Evolutionary conservation across 2,797 vertebrate species (phyloP).

Genomic region (Microctenopoma lineatum): DNA sequence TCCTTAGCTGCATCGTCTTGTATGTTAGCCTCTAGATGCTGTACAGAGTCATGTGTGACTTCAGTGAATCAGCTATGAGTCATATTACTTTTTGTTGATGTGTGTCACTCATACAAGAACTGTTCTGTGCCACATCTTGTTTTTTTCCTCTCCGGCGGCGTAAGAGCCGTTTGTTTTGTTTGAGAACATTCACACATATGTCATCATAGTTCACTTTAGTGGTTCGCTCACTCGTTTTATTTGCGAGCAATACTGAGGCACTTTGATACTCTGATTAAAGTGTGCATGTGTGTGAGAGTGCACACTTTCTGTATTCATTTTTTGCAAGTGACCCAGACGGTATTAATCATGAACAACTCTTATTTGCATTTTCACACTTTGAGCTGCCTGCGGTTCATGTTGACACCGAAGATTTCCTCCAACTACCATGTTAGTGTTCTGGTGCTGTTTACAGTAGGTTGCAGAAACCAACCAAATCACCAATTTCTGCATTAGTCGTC

Average conservation of each 20-base stretch:
- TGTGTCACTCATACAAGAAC: slow-evolving; percentile 26
- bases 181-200: slow-evolving; percentile 47
- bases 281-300: slow-evolving; percentile 18
- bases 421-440: slow-evolving; percentile 3
- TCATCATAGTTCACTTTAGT: slow-evolving; percentile 18
- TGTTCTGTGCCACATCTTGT: slow-evolving; percentile 34
- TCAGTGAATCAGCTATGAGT: slow-evolving; percentile 30
- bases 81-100: slow-evolving; percentile 27
- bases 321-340: slow-evolving; percentile 9
- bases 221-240: slow-evolving; percentile 15
- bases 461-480: slow-evolving; percentile 6
- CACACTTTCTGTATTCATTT: neutral
- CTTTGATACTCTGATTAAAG: slow-evolving; percentile 42
- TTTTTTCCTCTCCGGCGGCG: slow-evolving; percentile 20
- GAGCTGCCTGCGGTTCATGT: slow-evolving; percentile 36
- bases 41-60: slow-evolving; percentile 54
- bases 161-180: slow-evolving; percentile 42
- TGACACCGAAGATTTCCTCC: slow-evolving; percentile 25
- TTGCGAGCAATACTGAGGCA: slow-evolving; percentile 47
- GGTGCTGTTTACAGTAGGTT: slow-evolving; percentile 19
- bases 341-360: slow-evolving; percentile 16
- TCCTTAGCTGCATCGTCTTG: slow-evolving; percentile 54
- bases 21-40: slow-evolving; percentile 66
- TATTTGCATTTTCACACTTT: slow-evolving; percentile 20
- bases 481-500: slow-evolving; percentile 1